These are phyloP conservation scores for Oryzias woworae DNA, from an alignment of 2,113 vertebrate genomes.

Conservation along the genomic window DNA sequence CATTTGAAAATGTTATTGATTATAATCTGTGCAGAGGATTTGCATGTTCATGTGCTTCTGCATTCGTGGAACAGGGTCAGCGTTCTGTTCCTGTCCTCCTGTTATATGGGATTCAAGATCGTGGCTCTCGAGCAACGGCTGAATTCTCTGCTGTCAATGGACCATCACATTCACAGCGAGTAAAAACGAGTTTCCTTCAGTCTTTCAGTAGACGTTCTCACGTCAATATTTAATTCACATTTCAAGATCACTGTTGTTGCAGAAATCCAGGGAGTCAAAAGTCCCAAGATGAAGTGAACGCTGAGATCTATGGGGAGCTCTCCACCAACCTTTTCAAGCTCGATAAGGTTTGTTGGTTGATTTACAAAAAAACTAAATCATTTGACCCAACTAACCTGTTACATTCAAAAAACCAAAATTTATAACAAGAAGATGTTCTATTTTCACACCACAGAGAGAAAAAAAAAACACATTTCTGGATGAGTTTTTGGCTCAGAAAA, in stretches of 20 bases:
- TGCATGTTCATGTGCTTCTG: background rate
- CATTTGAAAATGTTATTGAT: background rate
- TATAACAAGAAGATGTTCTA: no score
- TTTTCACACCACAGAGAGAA: no score
- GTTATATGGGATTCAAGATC: conserved; percentile 94
- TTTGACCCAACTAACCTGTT: no score
- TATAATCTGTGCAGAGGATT: background rate
- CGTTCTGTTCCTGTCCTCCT: conserved; percentile 86
- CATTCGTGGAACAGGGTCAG: conserved; percentile 77
- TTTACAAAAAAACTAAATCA: background rate
- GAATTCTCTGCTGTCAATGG: conserved; percentile 76
- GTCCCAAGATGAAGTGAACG: conserved; percentile 54
- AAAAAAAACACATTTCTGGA: no score
- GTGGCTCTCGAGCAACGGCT: conserved; percentile 85
- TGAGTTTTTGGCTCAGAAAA: no score
- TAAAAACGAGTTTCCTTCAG: conserved; percentile 62
- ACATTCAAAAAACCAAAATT: background rate
- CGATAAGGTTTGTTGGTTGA: conserved; percentile 65
- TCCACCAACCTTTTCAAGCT: conserved; percentile 71
- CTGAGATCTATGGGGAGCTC: conserved; percentile 69
- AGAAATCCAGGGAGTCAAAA: conserved; percentile 49
- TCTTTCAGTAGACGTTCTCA: background rate
- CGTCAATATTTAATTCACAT: no score
- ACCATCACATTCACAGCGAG: conserved; percentile 76
- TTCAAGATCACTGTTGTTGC: conserved; percentile 14